A percentile compares a stretch with the other conserved stretches of the same genome.
Evolutionary conservation across 1,140 invertebrate species (phyloP).

Genomic region (Zaprionus taronus): DNA sequence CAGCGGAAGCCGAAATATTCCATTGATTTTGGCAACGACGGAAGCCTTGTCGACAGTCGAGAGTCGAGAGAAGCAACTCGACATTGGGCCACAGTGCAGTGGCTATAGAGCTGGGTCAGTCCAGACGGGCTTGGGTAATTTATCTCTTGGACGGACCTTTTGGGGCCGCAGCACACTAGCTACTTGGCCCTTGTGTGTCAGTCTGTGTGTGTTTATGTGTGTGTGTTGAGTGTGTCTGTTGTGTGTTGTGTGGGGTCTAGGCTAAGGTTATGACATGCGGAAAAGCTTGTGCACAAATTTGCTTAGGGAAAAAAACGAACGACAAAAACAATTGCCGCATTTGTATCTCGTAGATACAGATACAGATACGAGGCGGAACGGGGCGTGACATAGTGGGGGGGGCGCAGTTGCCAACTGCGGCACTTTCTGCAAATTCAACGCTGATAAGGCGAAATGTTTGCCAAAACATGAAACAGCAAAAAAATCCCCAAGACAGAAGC

Average conservation of each 20-base stretch:
- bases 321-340: slow-evolving; percentile 68
- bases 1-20: slow-evolving; percentile 70
- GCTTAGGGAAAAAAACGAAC: slow-evolving; percentile 26
- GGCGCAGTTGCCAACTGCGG: slow-evolving; percentile 49
- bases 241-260: slow-evolving; percentile 63
- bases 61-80: slow-evolving; percentile 11
- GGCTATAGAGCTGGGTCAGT: slow-evolving; percentile 34
- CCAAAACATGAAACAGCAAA: slow-evolving; percentile 12
- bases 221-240: slow-evolving; percentile 37
- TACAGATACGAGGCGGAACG: background rate
- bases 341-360: slow-evolving; percentile 60
- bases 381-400: background rate
- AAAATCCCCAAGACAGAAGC: slow-evolving; percentile 4
- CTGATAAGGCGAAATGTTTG: slow-evolving; percentile 70
- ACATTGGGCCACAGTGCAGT: slow-evolving; percentile 19
- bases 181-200: slow-evolving; percentile 4
- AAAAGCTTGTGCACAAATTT: slow-evolving; percentile 56
- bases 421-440: slow-evolving; percentile 56
- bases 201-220: slow-evolving; percentile 6
- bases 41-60: slow-evolving; percentile 24
- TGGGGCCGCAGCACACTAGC: slow-evolving; percentile 13
- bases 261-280: slow-evolving; percentile 77
- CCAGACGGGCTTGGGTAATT: slow-evolving; percentile 68
- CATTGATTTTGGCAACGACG: slow-evolving; percentile 77
- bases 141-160: slow-evolving; percentile 68